Evolutionary conservation across 2,113 vertebrate species (phyloP).

Genomic region (Bufo bufo): DNA sequence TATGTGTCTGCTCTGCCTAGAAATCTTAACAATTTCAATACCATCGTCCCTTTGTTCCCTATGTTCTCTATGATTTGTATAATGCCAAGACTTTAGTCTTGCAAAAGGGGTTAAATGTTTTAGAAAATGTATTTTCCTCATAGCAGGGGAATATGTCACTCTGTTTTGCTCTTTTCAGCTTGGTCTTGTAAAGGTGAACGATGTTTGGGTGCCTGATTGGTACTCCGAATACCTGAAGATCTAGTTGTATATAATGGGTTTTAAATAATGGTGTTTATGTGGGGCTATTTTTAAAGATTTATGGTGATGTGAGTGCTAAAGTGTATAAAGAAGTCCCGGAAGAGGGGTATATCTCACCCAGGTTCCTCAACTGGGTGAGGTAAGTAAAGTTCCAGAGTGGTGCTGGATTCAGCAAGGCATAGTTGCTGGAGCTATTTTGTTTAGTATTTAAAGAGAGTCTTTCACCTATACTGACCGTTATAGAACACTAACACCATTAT

Average conservation of each 20-base stretch:
- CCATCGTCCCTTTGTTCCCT: slow-evolving; percentile 11
- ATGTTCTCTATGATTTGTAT: not conserved
- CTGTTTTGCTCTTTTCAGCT: not conserved
- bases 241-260: not conserved
- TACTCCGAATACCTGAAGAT: not conserved
- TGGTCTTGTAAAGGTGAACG: not conserved
- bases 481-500: too few species aligned
- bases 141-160: not conserved
- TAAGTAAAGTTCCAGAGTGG: too few species aligned
- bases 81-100: not conserved
- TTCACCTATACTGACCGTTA: too few species aligned
- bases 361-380: too few species aligned
- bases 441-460: too few species aligned
- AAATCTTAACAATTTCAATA: not conserved
- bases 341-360: too few species aligned
- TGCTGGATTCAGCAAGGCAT: too few species aligned
- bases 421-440: too few species aligned
- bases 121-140: not conserved
- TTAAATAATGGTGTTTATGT: not conserved
- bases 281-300: not conserved
- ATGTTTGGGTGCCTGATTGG: not conserved
- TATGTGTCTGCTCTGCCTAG: not conserved
- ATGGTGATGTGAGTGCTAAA: too few species aligned
- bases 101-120: slow-evolving; percentile 14
- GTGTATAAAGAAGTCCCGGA: too few species aligned